Conservation (phyloP, 2,888 invertebrate species). For the Calameuta pallipes region DNA sequence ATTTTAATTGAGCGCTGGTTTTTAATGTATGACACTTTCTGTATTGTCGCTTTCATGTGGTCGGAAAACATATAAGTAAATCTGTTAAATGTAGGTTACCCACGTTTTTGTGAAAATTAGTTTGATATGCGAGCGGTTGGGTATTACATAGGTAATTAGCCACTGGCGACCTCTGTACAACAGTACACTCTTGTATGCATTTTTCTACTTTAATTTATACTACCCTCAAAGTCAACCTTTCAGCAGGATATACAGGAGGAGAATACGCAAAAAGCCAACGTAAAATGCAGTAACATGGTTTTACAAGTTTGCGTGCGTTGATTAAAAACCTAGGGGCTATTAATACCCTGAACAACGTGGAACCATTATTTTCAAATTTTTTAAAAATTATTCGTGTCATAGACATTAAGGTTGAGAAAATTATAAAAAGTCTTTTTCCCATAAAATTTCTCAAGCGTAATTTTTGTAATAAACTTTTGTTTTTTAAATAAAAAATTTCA, state of each 20-base stretch:
- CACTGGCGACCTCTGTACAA: background rate
- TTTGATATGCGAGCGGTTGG: conserved; percentile 24
- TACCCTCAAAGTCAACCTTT: background rate
- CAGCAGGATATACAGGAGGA: background rate
- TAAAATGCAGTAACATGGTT: background rate
- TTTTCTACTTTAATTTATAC: conserved; percentile 4
- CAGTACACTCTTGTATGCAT: background rate
- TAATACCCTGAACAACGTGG: background rate
- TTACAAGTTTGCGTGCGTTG: background rate
- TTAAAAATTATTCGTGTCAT: background rate
- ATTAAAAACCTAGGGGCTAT: background rate
- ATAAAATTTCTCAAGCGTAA: background rate
- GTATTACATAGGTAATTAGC: conserved; percentile 33
- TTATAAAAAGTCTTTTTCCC: background rate
- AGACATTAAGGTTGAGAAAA: background rate
- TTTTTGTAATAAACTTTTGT: background rate
- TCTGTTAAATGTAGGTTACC: background rate
- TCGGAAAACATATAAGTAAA: conserved; percentile 16
- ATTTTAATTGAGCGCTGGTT: background rate
- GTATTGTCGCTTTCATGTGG: background rate
- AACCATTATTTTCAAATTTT: background rate
- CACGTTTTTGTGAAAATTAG: conserved; percentile 28
- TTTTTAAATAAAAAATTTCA: background rate
- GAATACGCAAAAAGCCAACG: background rate
- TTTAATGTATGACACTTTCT: background rate